Base-by-base conservation (phyloP, 2,113 vertebrate species). In the Aplodontia rufa region DNA sequence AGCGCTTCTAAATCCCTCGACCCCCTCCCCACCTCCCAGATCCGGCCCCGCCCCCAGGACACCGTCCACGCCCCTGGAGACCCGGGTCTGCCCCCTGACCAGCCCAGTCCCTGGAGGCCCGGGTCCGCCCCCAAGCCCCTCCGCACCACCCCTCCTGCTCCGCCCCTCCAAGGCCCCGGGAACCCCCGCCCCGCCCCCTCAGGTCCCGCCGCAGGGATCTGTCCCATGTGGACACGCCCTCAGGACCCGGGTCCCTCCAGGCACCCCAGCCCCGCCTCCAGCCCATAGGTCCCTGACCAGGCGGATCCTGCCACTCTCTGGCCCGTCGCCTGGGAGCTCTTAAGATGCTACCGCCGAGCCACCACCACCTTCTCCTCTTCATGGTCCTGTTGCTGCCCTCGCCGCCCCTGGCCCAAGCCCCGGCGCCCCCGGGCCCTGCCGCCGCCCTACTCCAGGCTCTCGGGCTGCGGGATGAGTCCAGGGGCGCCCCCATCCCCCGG, bases 391-490 rank as follows among this genome's bases (percentile, higher is more conserved):
- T 95, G 84, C 87, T 95, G 83, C 79, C 95, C 51, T 35, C 58
- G 3, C n/a, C 9, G 26, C 1, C 84, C 53, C 53, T 11, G 2
- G 76, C 47, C 87, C 35, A 8, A 0, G 75, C 75, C 14, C 74
- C 75, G 0, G 42, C 9, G 8, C 37, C 93, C 72, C 49, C 90
- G 0, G 89, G 71, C n/a, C 92, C 96, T 0, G 83, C 93, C 42
- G 19, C 94, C 6, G 60, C 91, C 47, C 76, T 97, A 64, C 87
- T 95, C 64, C 97, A 91, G 16, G 98, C 99, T 0, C 95, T 99
- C 88, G 99, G 99, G 0, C 96, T 99, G 28, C 98, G 97, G 1
- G 4, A 88, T 78, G 96, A 90, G 9, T 99, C 99, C 97, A 99
- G 0, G 53, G 87, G 0, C 17, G 16, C 6, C 81, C 94, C 0